These are phyloP conservation scores for Rhadina sibilatrix DNA, from an alignment of 2,113 vertebrate genomes.

Conservation along the genomic window DNA sequence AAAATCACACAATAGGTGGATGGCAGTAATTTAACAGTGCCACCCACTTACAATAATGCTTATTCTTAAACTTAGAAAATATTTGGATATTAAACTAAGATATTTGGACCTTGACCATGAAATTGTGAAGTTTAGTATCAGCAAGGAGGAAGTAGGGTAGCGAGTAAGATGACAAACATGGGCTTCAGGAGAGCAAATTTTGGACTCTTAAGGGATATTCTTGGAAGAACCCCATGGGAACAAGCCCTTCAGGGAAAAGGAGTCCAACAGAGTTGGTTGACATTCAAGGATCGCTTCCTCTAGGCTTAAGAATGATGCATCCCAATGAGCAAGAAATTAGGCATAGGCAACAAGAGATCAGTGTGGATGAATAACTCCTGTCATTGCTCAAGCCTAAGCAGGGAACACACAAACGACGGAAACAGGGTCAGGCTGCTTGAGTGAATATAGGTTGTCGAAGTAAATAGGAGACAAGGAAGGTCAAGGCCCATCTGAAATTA, in stretches of 20 bases:
- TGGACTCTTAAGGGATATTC: background rate
- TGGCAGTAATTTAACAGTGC: background rate
- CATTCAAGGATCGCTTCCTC: background rate
- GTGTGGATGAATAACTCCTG: background rate
- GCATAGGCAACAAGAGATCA: background rate
- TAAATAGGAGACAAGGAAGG: background rate
- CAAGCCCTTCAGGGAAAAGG: background rate
- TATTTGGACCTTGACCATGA: background rate
- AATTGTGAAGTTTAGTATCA: background rate
- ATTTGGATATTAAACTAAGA: background rate
- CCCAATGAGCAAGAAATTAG: background rate
- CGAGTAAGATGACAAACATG: background rate
- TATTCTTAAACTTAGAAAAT: background rate
- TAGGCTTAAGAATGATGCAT: background rate
- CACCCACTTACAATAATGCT: background rate
- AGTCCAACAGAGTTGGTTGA: background rate
- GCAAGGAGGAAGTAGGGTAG: background rate
- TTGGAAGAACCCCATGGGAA: background rate
- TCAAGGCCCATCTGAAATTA: background rate
- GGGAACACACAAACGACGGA: background rate
- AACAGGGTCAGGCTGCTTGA: background rate
- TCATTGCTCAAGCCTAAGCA: background rate
- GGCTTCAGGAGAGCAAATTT: background rate
- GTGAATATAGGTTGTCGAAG: background rate
- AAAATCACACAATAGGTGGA: background rate